Evolutionary conservation across 2,797 vertebrate species (phyloP).

Genomic region (Micrastur ruficollis): DNA sequence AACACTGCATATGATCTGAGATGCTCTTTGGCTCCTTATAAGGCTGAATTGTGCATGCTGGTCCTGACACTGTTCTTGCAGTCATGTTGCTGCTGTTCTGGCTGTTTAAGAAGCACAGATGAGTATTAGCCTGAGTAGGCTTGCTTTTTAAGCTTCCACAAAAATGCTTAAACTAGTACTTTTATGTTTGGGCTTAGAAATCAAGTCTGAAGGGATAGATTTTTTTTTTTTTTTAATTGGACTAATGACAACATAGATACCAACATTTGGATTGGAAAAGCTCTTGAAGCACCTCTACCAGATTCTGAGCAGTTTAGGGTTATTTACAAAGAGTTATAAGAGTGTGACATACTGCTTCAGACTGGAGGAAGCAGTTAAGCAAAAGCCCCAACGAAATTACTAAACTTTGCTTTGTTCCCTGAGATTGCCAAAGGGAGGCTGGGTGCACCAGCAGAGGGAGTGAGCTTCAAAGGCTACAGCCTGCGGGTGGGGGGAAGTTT

Average conservation of each 20-base stretch:
- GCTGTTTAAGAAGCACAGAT: not conserved
- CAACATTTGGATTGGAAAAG: not conserved
- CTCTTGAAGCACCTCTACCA: not conserved
- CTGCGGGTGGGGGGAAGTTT: not conserved
- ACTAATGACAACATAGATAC: not conserved
- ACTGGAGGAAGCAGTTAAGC: not conserved
- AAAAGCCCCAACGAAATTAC: not conserved
- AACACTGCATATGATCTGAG: not conserved
- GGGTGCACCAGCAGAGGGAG: constrained; percentile 52
- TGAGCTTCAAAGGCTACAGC: constrained; percentile 22
- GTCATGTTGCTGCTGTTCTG: not conserved
- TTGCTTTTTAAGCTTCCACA: constrained; percentile 39
- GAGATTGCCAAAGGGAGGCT: not conserved
- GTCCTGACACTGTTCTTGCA: not conserved
- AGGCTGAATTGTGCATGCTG: not conserved
- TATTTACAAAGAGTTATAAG: not conserved
- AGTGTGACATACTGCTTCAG: accelerated
- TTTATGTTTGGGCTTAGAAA: constrained; percentile 31
- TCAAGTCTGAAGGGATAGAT: not conserved
- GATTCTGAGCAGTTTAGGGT: not conserved
- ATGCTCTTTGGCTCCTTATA: not conserved
- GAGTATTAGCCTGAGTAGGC: not conserved
- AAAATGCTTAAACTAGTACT: not conserved
- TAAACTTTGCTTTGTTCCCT: not conserved
- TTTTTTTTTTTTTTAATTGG: not conserved